phyloP scores from a whole-genome alignment of 1,140 invertebrate species.

The Leptonema lineaticorne region DNA sequence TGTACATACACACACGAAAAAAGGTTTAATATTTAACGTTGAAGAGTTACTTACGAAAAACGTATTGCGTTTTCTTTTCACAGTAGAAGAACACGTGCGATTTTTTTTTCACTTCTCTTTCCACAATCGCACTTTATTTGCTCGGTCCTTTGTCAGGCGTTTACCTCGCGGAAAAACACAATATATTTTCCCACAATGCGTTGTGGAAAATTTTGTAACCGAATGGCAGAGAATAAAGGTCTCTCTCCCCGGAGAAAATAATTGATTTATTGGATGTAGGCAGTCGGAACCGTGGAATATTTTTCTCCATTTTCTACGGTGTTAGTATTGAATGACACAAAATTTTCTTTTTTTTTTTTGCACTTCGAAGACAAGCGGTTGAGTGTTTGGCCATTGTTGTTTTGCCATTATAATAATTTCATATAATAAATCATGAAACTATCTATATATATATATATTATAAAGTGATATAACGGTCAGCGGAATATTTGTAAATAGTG shows the following conservation, averaged over 20 bases:
- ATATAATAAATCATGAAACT: conserved; percentile 7
- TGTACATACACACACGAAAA: no score
- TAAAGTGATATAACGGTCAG: no score
- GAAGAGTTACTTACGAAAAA: no score
- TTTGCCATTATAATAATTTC: neutral
- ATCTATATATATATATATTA: no score
- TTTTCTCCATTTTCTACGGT: neutral
- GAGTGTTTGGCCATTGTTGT: neutral
- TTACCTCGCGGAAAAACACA: neutral
- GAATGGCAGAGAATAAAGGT: conserved; percentile 16
- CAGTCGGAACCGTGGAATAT: neutral
- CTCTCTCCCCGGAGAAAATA: conserved; percentile 12
- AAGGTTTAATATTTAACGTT: no score
- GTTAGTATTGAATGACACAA: conserved; percentile 1
- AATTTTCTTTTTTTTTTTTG: no score
- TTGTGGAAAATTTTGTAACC: conserved; percentile 13
- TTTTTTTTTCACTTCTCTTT: no score
- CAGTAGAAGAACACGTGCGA: neutral
- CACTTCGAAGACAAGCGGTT: neutral
- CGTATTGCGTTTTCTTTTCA: no score
- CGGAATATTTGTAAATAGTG: no score
- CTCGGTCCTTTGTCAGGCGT: neutral
- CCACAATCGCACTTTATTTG: no score
- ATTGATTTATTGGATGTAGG: conserved; percentile 4
- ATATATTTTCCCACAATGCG: conserved; percentile 17